Base-by-base conservation (phyloP, 2,113 vertebrate genomes). In the Athene cunicularia region DNA sequence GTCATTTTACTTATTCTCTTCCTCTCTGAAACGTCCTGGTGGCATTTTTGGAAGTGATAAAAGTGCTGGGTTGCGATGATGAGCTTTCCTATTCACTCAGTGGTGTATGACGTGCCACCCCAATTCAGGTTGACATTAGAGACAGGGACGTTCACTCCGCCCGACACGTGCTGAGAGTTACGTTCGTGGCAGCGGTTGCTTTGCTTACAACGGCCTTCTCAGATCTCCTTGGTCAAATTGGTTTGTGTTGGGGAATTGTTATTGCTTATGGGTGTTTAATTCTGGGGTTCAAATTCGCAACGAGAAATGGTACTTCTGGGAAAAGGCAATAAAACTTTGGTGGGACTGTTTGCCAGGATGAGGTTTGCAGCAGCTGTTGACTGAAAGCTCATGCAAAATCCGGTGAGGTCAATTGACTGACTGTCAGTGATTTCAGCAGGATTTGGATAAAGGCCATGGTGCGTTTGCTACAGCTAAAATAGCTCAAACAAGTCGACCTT, bases 141-240 rank as follows among this genome's bases (percentile, higher is more conserved):
- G 33, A 12, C 1, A 22, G 15, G 30, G 23, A 55, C 14, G 4
- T 9, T n/a, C 37, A 12, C 15, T 26, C 12, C 6, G 49, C 18
- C 13, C 3, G 3, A 7, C 2, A 0, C 13, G 8, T 19, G 14
- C 32, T 0, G 1, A 56, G 39, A 27, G 28, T 26, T 5, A 2
- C 0, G 0, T 45, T 66, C 26, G 1, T 35, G 24, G 26, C 52
- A 37, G 39, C 1, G 16, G 15, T 43, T 12, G 53, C 28, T 63
- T 30, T 28, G 7, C 0, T 79, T 47, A 24, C 13, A 28, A 9
- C 14, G 6, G 10, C 37, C 5, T 64, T 35, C 50, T 59, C 26
- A 3, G 39, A 11, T 52, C 45, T 88, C 37, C 30, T 24, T 37
- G n/a, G 32, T 32, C 32, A 1, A 60, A 14, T 3, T 9, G 28